phyloP scores from a whole-genome alignment of 2,888 invertebrate genomes.

The Diachrysia chrysitis region DNA sequence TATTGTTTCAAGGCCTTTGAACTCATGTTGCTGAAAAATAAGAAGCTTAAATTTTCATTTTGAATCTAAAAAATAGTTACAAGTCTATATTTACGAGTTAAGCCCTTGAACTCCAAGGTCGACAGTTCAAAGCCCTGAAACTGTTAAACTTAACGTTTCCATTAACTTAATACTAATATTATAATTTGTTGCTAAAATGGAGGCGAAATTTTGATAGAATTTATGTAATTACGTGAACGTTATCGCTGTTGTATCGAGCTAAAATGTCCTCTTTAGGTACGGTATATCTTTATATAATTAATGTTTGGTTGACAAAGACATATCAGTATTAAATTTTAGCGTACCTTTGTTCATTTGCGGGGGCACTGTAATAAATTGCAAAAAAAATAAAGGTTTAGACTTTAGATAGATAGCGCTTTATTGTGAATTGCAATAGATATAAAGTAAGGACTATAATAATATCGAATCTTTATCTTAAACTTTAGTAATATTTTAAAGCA shows the following conservation, averaged over 20 bases:
- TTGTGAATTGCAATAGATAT: not conserved
- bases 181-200: conserved; percentile 53
- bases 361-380: no score
- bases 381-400: not conserved
- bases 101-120: conserved; percentile 34
- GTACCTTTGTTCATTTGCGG: not conserved
- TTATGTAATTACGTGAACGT: conserved; percentile 40
- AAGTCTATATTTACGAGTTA: conserved; percentile 3
- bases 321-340: not conserved
- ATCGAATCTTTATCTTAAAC: no score
- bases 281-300: not conserved
- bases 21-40: conserved; percentile 6
- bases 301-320: not conserved
- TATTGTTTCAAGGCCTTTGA: not conserved
- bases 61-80: not conserved
- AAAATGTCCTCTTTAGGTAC: conserved; percentile 25
- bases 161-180: conserved; percentile 50
- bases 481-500: no score
- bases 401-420: not conserved
- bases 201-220: conserved; percentile 45
- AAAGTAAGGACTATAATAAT: no score
- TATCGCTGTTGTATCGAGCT: conserved; percentile 38
- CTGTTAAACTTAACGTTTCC: conserved; percentile 42
- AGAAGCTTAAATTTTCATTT: conserved; percentile 8
- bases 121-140: conserved; percentile 39